phyloP scores from a whole-genome alignment of 2,888 invertebrate genomes.

The Lypha dubia region DNA sequence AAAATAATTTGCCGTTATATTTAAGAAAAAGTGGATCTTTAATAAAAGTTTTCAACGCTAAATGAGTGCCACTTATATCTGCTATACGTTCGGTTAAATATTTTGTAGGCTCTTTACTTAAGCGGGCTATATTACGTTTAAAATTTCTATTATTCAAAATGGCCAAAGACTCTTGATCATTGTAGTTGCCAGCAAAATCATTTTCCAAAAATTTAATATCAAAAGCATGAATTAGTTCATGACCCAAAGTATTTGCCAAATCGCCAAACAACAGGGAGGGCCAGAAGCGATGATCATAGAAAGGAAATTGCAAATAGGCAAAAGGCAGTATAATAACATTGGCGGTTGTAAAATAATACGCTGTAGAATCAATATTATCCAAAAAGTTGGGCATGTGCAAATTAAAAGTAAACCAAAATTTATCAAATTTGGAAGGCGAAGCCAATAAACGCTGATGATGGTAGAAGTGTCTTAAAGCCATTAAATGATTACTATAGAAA shows the following conservation, averaged over 20 bases:
- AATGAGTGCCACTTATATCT: constrained; percentile 78
- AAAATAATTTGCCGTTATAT: constrained; percentile 76
- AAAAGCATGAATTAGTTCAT: constrained; percentile 79
- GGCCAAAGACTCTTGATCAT: constrained; percentile 40
- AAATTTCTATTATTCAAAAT: constrained; percentile 73
- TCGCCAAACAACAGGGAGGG: constrained; percentile 79
- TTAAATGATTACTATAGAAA: constrained; percentile 78
- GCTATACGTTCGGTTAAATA: constrained; percentile 77
- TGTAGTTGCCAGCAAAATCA: constrained; percentile 75
- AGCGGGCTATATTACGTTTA: constrained; percentile 72
- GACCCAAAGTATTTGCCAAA: constrained; percentile 78
- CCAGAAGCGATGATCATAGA: constrained; percentile 78
- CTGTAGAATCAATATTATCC: constrained; percentile 78
- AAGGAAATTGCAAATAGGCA: constrained; percentile 78
- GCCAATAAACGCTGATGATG: constrained; percentile 60
- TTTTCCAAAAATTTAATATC: constrained; percentile 77
- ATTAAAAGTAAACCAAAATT: constrained; percentile 76
- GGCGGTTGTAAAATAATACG: constrained; percentile 76
- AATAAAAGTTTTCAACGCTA: constrained; percentile 77
- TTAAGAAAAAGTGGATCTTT: constrained; percentile 68
- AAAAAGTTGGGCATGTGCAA: constrained; percentile 76
- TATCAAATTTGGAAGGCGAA: constrained; percentile 15
- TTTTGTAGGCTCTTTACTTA: constrained; percentile 74
- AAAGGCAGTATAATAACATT: constrained; percentile 78
- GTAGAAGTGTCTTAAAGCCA: constrained; percentile 75